These are phyloP conservation scores for Eretmocerus hayati DNA, from an alignment of 2,888 invertebrate genomes.

Conservation along the genomic window DNA sequence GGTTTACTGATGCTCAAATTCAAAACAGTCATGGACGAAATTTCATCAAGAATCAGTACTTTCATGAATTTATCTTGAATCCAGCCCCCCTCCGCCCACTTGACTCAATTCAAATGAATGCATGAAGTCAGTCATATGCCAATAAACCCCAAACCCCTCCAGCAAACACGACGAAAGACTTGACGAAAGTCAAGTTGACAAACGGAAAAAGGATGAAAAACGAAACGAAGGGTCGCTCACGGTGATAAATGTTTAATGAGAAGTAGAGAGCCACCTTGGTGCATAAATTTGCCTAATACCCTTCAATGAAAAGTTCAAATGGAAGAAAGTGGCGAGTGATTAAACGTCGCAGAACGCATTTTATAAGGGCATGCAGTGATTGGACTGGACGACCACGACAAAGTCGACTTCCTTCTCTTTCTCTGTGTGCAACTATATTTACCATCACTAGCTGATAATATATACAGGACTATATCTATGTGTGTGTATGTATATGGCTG, in stretches of 20 bases:
- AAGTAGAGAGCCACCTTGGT: constrained; percentile 5
- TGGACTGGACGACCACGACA: constrained; percentile 11
- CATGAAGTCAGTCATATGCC: no score
- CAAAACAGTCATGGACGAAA: no score
- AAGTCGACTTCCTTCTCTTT: background rate
- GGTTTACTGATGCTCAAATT: no score
- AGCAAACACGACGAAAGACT: background rate
- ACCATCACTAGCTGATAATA: no score
- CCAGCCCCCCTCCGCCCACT: no score
- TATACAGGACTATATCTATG: background rate
- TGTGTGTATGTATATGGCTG: no score
- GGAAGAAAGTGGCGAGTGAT: constrained; percentile 35
- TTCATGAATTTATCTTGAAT: no score
- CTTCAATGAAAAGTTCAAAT: constrained; percentile 33
- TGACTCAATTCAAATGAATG: no score
- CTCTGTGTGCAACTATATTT: no score
- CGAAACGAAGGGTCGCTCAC: background rate
- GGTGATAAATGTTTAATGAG: constrained; percentile 36
- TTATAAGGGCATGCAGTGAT: constrained; percentile 11
- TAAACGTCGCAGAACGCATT: constrained; percentile 27
- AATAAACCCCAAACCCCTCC: constrained; percentile 5
- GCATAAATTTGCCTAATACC: constrained; percentile 31
- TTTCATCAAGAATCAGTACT: no score
- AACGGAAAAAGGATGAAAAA: constrained; percentile 1
- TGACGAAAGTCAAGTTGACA: background rate